These are phyloP conservation scores for Deroplatys truncata DNA, from an alignment of 2,888 invertebrate genomes.

Conservation along the genomic window DNA sequence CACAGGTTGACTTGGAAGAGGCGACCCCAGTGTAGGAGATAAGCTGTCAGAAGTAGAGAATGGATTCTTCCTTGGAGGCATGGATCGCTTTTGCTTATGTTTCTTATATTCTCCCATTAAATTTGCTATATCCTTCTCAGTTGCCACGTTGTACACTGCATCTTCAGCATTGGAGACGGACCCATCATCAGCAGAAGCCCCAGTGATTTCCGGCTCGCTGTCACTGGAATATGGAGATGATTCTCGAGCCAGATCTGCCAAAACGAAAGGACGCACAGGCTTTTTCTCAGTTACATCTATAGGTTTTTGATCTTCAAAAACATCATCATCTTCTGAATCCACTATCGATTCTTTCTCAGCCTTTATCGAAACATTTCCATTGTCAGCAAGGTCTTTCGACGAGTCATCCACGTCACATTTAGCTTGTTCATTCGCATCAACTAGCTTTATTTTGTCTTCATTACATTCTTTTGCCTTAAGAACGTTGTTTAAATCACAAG, in stretches of 20 bases:
- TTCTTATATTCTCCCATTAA: constrained; percentile 53
- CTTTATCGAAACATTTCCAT: background rate
- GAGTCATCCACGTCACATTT: background rate
- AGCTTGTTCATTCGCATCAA: background rate
- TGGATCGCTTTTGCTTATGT: constrained; percentile 48
- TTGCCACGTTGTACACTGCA: constrained; percentile 43
- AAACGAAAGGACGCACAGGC: constrained; percentile 29
- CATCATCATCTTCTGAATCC: constrained; percentile 22
- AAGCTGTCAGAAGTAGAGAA: constrained; percentile 32
- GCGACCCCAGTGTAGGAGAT: constrained; percentile 36
- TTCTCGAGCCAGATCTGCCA: constrained; percentile 30
- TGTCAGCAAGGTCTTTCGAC: background rate
- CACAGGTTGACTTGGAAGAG: constrained; percentile 57
- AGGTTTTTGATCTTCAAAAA: constrained; percentile 15
- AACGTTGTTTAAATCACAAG: background rate
- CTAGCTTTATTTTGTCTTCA: background rate
- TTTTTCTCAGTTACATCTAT: constrained; percentile 12
- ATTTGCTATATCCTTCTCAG: constrained; percentile 46
- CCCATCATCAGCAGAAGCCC: constrained; percentile 28
- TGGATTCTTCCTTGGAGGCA: constrained; percentile 44
- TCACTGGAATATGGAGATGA: constrained; percentile 14
- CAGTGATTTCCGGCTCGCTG: background rate
- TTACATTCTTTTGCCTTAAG: background rate
- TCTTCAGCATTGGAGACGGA: constrained; percentile 30
- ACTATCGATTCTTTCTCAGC: background rate